Conservation (phyloP, 2,797 vertebrate species). For the Cheracebus regulus region DNA sequence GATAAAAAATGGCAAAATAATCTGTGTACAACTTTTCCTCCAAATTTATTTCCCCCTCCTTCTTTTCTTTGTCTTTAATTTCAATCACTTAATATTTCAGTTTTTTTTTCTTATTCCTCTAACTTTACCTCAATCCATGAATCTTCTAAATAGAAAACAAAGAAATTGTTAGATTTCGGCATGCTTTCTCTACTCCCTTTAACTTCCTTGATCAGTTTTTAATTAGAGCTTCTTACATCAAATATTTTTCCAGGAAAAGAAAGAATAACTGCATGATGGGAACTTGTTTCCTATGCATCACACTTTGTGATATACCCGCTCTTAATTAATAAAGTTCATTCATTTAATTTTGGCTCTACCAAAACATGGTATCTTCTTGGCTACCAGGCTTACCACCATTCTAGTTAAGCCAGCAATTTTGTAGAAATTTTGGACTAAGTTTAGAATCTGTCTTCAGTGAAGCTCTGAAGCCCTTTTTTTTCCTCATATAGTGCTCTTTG, state of each 20-base stretch:
- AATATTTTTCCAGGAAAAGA: background rate
- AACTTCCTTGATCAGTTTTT: background rate
- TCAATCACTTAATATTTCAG: background rate
- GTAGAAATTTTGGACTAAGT: background rate
- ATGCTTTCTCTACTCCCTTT: background rate
- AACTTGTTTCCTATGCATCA: background rate
- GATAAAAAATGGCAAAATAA: background rate
- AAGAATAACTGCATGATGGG: background rate
- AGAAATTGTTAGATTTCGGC: background rate
- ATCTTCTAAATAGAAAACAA: background rate
- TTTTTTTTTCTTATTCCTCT: background rate
- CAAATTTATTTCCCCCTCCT: background rate
- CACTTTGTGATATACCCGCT: background rate
- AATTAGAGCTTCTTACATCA: background rate
- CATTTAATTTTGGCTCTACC: background rate
- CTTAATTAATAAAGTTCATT: background rate
- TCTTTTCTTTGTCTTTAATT: constrained; percentile 2
- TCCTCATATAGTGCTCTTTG: no score
- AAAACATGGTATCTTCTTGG: background rate
- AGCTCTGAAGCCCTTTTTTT: background rate
- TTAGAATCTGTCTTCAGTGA: background rate
- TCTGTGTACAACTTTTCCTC: background rate
- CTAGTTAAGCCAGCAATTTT: background rate
- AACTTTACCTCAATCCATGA: background rate
- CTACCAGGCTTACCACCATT: background rate